Evolutionary conservation across 2,888 invertebrate genomes (phyloP), one percentile per base, ranked within the genome.

Genomic region (Caenorhabditis becei): DNA sequence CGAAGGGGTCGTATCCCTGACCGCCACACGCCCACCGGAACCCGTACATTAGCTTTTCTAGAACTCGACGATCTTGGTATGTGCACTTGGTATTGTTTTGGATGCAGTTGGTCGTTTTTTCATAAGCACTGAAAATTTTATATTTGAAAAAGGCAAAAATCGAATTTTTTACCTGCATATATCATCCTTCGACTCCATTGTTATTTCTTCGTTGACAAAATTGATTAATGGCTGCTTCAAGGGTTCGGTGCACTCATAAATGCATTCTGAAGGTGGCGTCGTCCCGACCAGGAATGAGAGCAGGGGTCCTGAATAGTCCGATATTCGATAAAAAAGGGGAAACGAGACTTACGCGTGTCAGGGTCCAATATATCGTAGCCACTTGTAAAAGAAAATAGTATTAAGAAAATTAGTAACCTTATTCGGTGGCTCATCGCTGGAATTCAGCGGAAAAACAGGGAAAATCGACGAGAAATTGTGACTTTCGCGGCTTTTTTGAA

Each of bases 241-340:
- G n/a, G 61, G 23, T 24, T 32, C 18, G 5, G 44, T 41, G 24
- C 71, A 72, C 44, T 62, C 28, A 8, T 44, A 8, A 16, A 72
- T 14, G 32, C 62, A 62, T 44, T 20, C 32, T 1, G 71, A 62
- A 1, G 54, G 24, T 24, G 59, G 32, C 4, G 16, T n/a, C 10
- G 8, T 4, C 1, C 47, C 71, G 41, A 72, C 54, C 7, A 72
- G 26, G 32, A 62, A 72, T 10, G 71, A 54, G 23, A 72, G 28
- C 2, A 72, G 41, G 1, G 71, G 71, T n/a, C 71, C 71, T 72
- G 59, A 0, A 63, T 35, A 20, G n/a, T n/a, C n/a, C n/a, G n/a
- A n/a, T n/a, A n/a, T n/a, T n/a, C n/a, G n/a, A n/a, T n/a, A n/a
- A n/a, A n/a, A n/a, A n/a, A n/a, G n/a, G n/a, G n/a, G 28, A 14